phyloP scores from a whole-genome alignment of 2,888 invertebrate genomes.

The Acrocera orbiculus region DNA sequence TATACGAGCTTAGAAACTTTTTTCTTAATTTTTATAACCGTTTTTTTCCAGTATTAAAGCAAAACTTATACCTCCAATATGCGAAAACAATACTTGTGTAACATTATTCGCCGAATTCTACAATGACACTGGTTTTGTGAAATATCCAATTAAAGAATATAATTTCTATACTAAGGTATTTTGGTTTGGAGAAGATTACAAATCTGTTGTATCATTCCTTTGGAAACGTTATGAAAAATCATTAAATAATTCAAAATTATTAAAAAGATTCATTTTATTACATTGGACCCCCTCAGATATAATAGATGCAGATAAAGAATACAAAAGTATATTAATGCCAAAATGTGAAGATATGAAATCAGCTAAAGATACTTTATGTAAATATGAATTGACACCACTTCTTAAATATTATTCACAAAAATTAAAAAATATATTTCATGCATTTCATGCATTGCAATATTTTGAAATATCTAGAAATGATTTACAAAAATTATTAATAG shows the following conservation, averaged over 20 bases:
- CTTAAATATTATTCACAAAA: conserved; percentile 47
- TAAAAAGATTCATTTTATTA: conserved; percentile 29
- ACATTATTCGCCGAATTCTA: conserved; percentile 35
- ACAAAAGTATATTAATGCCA: conserved; percentile 41
- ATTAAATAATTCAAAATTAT: conserved; percentile 14
- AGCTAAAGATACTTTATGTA: conserved; percentile 33
- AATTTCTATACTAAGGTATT: conserved; percentile 45
- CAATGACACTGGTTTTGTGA: conserved; percentile 37
- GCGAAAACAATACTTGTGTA: conserved; percentile 24
- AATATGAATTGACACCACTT: conserved; percentile 49
- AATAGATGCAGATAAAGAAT: conserved; percentile 34
- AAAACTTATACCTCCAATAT: conserved; percentile 9
- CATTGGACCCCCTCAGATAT: conserved; percentile 50
- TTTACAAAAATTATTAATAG: conserved; percentile 6
- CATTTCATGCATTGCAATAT: conserved; percentile 15
- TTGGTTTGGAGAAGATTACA: conserved; percentile 48
- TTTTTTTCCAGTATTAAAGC: conserved; percentile 6
- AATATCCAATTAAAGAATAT: conserved; percentile 40
- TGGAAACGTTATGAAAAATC: conserved; percentile 14
- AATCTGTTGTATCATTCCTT: conserved; percentile 27
- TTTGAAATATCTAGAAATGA: conserved; percentile 15
- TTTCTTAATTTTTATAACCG: too few species aligned
- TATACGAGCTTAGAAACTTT: too few species aligned
- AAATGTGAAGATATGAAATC: conserved; percentile 34
- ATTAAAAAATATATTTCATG: conserved; percentile 29